A percentile compares a stretch with the other conserved stretches of the same genome.
Conservation (phyloP, 2,888 invertebrate genomes). For the Mesorhabditis spiculigera region DNA sequence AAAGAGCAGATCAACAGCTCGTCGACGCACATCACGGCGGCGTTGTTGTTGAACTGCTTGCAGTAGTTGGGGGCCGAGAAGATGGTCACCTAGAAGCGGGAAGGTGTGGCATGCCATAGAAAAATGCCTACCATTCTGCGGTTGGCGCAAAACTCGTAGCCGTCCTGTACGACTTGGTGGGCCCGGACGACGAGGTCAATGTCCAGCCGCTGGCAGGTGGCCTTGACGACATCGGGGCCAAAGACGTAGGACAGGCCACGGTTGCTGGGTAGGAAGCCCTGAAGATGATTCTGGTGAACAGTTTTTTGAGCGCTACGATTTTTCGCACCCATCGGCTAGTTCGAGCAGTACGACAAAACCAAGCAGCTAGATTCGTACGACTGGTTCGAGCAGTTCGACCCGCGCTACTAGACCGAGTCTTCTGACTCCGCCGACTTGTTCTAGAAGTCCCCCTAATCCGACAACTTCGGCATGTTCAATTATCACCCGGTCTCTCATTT, state of each 20-base stretch:
- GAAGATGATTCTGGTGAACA: not conserved
- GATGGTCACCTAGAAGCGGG: conserved; percentile 36
- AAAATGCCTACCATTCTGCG: conserved; percentile 34
- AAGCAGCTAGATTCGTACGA: too few species aligned
- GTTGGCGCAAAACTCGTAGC: conserved; percentile 65
- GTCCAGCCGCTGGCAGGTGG: conserved; percentile 25
- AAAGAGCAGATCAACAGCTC: conserved; percentile 45
- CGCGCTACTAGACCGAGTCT: too few species aligned
- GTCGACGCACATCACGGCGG: conserved; percentile 49
- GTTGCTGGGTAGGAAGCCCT: conserved; percentile 37
- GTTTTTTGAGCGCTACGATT: too few species aligned
- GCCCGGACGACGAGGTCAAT: conserved; percentile 49
- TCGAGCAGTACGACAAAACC: too few species aligned
- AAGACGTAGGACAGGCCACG: conserved; percentile 66
- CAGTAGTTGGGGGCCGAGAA: conserved; percentile 45
- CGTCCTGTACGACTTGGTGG: conserved; percentile 64
- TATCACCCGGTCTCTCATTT: conserved; percentile 12
- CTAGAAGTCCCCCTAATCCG: too few species aligned
- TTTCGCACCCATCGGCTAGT: too few species aligned
- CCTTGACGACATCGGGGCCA: conserved; percentile 64
- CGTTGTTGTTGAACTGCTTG: conserved; percentile 48
- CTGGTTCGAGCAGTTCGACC: too few species aligned
- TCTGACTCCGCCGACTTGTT: too few species aligned
- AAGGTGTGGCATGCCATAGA: too few species aligned
- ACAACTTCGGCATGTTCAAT: too few species aligned